A percentile compares a stretch with the other conserved stretches of the same genome.
phyloP scores from a whole-genome alignment of 2,888 invertebrate species.

The Aphrophora alni region DNA sequence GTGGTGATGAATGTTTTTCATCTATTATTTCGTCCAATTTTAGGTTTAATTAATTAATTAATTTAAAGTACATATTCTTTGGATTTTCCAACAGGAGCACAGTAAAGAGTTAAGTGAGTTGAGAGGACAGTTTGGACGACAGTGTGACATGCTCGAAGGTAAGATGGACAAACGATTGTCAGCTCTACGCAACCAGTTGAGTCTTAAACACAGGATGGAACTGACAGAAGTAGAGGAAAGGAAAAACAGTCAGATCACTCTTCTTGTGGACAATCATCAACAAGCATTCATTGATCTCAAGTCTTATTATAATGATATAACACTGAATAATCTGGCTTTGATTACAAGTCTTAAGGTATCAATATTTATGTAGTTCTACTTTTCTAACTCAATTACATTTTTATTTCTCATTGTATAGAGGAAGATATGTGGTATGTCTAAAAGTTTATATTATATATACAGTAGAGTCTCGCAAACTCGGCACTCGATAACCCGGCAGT shows the following conservation, averaged over 20 bases:
- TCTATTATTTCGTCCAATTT: too few relatives aligned
- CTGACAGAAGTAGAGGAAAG: constrained; percentile 84
- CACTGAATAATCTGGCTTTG: constrained; percentile 88
- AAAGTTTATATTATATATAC: too few relatives aligned
- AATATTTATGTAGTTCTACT: too few relatives aligned
- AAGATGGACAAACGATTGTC: constrained; percentile 78
- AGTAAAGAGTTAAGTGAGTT: constrained; percentile 64
- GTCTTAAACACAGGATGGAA: constrained; percentile 79
- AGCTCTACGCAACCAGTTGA: constrained; percentile 73
- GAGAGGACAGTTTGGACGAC: constrained; percentile 68
- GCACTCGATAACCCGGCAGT: too few relatives aligned
- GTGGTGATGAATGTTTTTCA: too few relatives aligned
- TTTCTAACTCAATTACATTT: too few relatives aligned
- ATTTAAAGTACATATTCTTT: too few relatives aligned
- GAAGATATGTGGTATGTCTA: too few relatives aligned
- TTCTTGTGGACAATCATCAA: constrained; percentile 78
- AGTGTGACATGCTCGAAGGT: constrained; percentile 70
- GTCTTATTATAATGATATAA: constrained; percentile 94
- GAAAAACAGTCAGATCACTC: constrained; percentile 85
- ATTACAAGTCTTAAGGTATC: constrained; percentile 84
- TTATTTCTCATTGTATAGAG: too few relatives aligned
- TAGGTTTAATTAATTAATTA: too few relatives aligned
- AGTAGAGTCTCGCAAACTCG: too few relatives aligned
- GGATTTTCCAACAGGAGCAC: too few relatives aligned
- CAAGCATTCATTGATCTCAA: constrained; percentile 88